phyloP scores from a whole-genome alignment of 2,113 vertebrate species.

The Ictalurus punctatus region DNA sequence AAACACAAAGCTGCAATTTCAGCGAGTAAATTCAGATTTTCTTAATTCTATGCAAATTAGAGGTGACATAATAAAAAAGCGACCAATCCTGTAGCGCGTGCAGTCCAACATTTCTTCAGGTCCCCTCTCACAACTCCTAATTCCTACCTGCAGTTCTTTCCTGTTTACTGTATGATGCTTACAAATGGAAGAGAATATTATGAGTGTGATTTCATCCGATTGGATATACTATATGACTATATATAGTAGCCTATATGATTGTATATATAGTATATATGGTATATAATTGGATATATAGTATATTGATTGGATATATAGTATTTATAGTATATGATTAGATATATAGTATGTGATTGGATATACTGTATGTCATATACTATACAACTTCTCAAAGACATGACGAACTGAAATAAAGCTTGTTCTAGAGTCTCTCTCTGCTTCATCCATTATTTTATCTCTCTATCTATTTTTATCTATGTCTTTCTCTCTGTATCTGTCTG shows the following conservation, averaged over 20 bases:
- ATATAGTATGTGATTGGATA: too few relatives aligned
- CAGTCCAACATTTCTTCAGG: background rate
- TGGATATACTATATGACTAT: too few relatives aligned
- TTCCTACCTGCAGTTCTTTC: background rate
- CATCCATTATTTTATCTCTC: background rate
- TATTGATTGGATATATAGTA: too few relatives aligned
- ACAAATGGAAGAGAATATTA: background rate
- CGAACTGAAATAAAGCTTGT: background rate
- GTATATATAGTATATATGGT: too few relatives aligned
- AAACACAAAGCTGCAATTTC: background rate
- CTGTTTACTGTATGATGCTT: background rate
- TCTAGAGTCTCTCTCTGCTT: background rate
- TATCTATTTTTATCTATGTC: background rate
- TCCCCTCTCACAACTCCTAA: background rate
- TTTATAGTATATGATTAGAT: too few relatives aligned
- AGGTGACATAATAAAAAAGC: background rate
- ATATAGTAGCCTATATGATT: too few relatives aligned
- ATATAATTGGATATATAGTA: too few relatives aligned
- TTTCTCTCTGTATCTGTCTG: too few relatives aligned
- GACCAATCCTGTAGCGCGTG: background rate
- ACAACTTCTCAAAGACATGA: background rate
- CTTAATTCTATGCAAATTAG: conserved; percentile 33
- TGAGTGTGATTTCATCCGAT: background rate
- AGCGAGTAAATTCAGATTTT: conserved; percentile 44
- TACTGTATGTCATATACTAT: too few relatives aligned